Evolutionary conservation across 2,797 vertebrate species (phyloP), one percentile per base, ranked within the genome.

Genomic region (Momotus momota): DNA sequence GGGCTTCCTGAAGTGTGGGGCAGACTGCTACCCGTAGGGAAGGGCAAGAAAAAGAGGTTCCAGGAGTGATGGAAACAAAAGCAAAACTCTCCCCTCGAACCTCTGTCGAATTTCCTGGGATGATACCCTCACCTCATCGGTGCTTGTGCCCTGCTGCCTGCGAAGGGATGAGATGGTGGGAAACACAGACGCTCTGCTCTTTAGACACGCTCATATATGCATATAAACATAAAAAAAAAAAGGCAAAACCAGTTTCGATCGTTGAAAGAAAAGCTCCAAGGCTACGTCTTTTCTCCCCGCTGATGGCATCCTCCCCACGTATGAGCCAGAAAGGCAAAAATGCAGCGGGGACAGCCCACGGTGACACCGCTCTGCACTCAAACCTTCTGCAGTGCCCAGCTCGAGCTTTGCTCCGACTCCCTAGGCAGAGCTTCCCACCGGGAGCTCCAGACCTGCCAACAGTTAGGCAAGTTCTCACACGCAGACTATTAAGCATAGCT

Each of bases 341-440:
- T 0, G 0, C 0, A 0, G 4, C 0, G 4, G n/a, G 31, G 6
- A 54, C 64, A 80, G 48, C n/a, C 26, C 1, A 2, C 0, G 1
- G 29, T 40, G 64, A 31, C 64, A 58, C 11, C 0, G 0, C n/a
- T 54, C 35, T 2, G 0, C 15, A 5, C 14, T 6, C 12, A 35
- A 86, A n/a, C 61, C 21, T 51, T 23, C 21, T 19, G 1, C 0
- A 1, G 4, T 40, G 35, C 58, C 33, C 79, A 40, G 23, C 2
- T 0, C 0, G 18, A 58, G 65, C 2, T 2, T 13, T 62, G 43
- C 58, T 84, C 58, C 14, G 2, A 9, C 33, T 81, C 77, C 62
- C 29, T 38, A 0, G 4, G 2, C 17, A 21, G 31, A 51, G 65
- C 62, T 78, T 14, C 45, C 29, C 31, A 13, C 40, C 0, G 0